phyloP scores from a whole-genome alignment of 2,797 vertebrate genomes.

The Cyprinodon diabolis region DNA sequence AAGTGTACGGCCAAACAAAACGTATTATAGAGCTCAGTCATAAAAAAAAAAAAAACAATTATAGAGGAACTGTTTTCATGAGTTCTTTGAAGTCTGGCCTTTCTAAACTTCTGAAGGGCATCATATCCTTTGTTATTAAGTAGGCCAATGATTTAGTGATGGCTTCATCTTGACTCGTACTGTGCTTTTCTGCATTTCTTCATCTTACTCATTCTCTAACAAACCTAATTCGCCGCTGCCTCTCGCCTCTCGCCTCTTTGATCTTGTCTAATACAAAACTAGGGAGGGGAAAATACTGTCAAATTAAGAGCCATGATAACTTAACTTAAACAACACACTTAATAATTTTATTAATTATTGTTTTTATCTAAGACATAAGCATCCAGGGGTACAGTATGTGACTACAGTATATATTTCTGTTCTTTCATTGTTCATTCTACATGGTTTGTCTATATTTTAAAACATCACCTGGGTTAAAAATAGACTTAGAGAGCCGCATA shows the following conservation, averaged over 20 bases:
- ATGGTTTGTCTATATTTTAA: not conserved
- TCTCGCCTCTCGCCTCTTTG: conserved; percentile 8
- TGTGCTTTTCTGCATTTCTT: conserved; percentile 5
- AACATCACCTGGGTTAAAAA: not conserved
- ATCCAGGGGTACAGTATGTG: not conserved
- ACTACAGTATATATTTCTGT: not conserved
- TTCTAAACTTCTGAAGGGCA: conserved; percentile 4
- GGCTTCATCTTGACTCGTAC: conserved; percentile 1
- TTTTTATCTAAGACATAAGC: not conserved
- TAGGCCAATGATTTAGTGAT: conserved; percentile 7
- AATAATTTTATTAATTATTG: not conserved
- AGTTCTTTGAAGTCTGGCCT: conserved; percentile 6
- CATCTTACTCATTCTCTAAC: conserved; percentile 6
- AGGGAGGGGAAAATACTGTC: conserved; percentile 1
- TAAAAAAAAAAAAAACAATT: not conserved
- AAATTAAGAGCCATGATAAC: not conserved
- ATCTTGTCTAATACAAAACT: conserved; percentile 1
- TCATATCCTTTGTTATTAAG: conserved; percentile 8
- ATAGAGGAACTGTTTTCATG: not conserved
- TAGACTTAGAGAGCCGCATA: not conserved
- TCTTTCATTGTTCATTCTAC: not conserved
- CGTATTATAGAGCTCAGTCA: not conserved
- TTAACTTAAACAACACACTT: not conserved
- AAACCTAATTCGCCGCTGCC: conserved; percentile 4
- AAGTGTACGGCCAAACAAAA: not conserved